A percentile compares a stretch with the other conserved stretches of the same genome.
phyloP scores from a whole-genome alignment of 2,888 invertebrate species.

The Miltochrista miniata region DNA sequence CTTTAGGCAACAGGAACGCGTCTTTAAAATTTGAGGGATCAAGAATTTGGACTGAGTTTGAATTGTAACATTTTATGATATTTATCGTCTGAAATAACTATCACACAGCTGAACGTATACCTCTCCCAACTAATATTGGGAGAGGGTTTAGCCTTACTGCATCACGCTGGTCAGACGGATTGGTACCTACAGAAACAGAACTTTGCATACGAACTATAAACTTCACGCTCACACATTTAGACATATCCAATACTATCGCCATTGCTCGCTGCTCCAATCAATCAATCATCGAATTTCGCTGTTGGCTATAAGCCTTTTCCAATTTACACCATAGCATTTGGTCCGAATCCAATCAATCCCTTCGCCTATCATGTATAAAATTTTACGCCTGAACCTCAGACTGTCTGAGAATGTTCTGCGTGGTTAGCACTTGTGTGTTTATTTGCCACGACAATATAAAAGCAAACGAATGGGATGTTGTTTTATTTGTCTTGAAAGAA shows the following conservation, averaged over 20 bases:
- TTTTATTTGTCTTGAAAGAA: conserved; percentile 17
- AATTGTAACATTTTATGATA: no score
- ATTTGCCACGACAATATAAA: conserved; percentile 30
- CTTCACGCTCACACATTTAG: neutral
- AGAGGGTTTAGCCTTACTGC: no score
- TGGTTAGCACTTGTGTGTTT: conserved; percentile 26
- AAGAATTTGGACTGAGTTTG: no score
- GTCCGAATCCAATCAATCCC: neutral
- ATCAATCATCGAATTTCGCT: neutral
- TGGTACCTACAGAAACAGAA: no score
- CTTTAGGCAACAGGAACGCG: no score
- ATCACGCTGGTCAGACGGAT: no score
- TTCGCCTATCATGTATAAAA: conserved; percentile 39
- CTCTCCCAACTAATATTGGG: no score
- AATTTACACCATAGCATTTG: conserved; percentile 3
- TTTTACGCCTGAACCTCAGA: conserved; percentile 27
- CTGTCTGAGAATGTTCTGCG: conserved; percentile 13
- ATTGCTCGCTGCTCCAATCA: neutral
- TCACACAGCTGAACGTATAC: no score
- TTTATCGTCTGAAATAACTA: no score
- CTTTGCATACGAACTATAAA: neutral
- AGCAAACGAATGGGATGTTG: conserved; percentile 17
- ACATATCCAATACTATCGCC: conserved; percentile 16
- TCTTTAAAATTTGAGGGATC: no score
- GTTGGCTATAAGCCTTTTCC: neutral